Conservation (phyloP, 1,140 invertebrate genomes). For the Spodoptera litura region DNA sequence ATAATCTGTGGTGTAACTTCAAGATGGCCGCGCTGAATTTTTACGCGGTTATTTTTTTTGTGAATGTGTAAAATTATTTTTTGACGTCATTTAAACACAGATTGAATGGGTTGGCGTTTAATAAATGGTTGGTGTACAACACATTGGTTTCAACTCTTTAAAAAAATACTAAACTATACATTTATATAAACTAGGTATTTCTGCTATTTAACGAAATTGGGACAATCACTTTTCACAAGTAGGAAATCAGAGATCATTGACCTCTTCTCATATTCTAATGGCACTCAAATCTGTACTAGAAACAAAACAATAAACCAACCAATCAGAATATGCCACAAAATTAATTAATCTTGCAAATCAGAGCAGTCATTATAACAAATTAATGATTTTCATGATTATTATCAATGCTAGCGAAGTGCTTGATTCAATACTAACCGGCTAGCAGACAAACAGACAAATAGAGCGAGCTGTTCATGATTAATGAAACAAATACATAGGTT, state of each 20-base stretch:
- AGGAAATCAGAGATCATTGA: background rate
- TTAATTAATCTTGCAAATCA: conserved; percentile 5
- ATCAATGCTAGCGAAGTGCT: background rate
- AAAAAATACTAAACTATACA: no score
- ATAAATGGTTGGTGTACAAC: no score
- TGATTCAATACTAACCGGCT: background rate
- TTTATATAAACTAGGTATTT: no score
- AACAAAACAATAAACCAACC: background rate
- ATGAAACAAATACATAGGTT: background rate
- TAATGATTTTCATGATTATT: conserved; percentile 3
- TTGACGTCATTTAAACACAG: no score
- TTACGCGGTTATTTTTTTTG: background rate
- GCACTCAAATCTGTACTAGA: background rate
- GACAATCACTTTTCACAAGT: no score
- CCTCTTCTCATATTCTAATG: no score
- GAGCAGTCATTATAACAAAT: background rate
- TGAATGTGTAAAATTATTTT: background rate
- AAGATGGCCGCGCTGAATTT: background rate
- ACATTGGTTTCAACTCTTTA: background rate
- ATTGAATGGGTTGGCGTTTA: no score
- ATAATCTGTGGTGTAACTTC: background rate
- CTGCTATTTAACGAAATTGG: no score
- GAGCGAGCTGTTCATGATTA: background rate
- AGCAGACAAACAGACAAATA: no score
- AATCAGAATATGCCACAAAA: background rate